These are phyloP conservation scores for Cerastoderma edule DNA, from an alignment of 2,888 invertebrate genomes.

Conservation along the genomic window DNA sequence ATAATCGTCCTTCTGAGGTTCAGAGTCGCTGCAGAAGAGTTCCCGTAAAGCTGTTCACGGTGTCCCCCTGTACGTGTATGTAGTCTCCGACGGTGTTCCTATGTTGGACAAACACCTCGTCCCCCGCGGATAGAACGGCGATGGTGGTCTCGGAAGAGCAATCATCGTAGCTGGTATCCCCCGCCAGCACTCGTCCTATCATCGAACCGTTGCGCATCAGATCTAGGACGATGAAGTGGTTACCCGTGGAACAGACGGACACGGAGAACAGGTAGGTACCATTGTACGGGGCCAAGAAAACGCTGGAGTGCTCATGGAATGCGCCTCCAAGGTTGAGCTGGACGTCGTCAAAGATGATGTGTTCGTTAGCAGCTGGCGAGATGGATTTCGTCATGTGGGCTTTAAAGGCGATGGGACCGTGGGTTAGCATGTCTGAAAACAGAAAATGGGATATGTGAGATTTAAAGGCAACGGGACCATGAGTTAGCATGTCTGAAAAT, in stretches of 20 bases:
- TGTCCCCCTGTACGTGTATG: background rate
- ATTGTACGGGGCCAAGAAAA: conserved; percentile 28
- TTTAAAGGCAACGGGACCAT: no score
- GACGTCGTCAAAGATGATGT: conserved; percentile 34
- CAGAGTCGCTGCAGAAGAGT: conserved; percentile 17
- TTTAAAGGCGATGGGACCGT: conserved; percentile 30
- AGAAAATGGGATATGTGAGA: no score
- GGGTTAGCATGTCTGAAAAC: no score
- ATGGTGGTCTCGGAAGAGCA: conserved; percentile 34
- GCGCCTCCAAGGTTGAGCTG: conserved; percentile 26
- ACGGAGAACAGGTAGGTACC: conserved; percentile 39
- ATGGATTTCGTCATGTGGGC: conserved; percentile 16
- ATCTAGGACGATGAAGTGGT: conserved; percentile 32
- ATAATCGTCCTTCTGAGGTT: no score
- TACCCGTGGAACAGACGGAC: conserved; percentile 18
- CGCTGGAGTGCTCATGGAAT: conserved; percentile 14
- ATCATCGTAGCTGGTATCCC: conserved; percentile 9
- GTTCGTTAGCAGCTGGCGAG: conserved; percentile 10
- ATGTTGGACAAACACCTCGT: conserved; percentile 31
- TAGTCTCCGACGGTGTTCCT: conserved; percentile 10
- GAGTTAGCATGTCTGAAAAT: no score
- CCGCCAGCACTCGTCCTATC: conserved; percentile 29
- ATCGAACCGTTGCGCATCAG: conserved; percentile 17
- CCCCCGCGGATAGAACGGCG: conserved; percentile 18
- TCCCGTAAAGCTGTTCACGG: conserved; percentile 26